Evolutionary conservation across 2,797 vertebrate genomes (phyloP), one percentile per base, ranked within the genome.

Genomic region (Squalus acanthias): DNA sequence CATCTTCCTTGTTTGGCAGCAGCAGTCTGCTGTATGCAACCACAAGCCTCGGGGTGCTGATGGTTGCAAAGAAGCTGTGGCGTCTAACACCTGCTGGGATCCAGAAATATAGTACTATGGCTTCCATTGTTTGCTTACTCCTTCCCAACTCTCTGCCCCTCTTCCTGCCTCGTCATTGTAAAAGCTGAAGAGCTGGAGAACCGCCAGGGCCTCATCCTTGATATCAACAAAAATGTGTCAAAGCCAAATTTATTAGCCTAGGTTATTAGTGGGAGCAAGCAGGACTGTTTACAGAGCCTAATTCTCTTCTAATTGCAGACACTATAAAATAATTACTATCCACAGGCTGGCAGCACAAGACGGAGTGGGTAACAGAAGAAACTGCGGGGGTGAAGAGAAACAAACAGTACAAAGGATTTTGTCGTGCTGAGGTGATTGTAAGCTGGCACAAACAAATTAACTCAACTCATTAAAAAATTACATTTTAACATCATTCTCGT

Each of bases 271-370:
- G 97, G 97, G 98, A 98, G 98, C 98, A 98, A 98, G 98, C 98
- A 98, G 98, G 98, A 98, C 98, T 99, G 98, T 99, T 99, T 99
- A 99, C 98, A 98, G 98, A 99, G 98, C 98, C 98, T 98, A 98
- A 99, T 99, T 99, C 98, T 98, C 98, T 98, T 98, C 98, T 99
- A 99, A 99, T 99, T 99, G 99, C 98, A 98, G 98, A 98, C 98
- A 98, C 98, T 98, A 98, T 98, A 98, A 98, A 99, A 99, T 99
- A 99, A 99, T 99, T 99, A 99, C 98, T 98, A 99, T 98, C 98
- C 98, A 98, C 98, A 98, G 98, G 98, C 98, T 98, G 98, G 97
- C 97, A 98, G 98, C 98, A 98, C 97, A 98, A 98, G 98, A 97
- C 98, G 97, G 98, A 98, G 97, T 97, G 98, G 98, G 98, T 98